phyloP scores from a whole-genome alignment of 2,888 invertebrate species.

The Petrolisthes cinctipes region DNA sequence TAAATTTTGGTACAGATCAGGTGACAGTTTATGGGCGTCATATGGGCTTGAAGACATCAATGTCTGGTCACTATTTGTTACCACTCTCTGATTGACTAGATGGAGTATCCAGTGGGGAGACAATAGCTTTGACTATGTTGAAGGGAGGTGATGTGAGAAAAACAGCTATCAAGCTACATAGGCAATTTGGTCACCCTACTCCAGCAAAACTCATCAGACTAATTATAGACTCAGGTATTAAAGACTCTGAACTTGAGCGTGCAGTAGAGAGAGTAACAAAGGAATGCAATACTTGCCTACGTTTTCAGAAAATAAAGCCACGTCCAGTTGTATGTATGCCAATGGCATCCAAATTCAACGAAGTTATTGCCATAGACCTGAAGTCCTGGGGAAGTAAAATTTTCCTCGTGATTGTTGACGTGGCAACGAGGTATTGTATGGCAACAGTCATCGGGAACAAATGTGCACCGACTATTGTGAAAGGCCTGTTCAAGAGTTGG shows the following conservation, averaged over 20 bases:
- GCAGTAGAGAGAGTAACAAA: not conserved
- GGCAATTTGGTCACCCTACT: not conserved
- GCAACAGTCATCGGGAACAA: slow-evolving; percentile 9
- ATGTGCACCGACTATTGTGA: slow-evolving; percentile 12
- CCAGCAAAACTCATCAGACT: not conserved
- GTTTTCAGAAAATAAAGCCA: slow-evolving; percentile 11
- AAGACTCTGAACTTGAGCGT: not conserved
- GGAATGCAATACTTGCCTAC: too few species aligned
- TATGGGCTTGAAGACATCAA: not conserved
- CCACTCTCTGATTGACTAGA: slow-evolving; percentile 7
- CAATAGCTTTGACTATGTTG: not conserved
- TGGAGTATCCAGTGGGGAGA: not conserved
- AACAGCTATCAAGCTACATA: slow-evolving; percentile 2
- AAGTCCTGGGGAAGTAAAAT: not conserved
- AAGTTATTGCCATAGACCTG: slow-evolving; percentile 18
- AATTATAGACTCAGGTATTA: not conserved
- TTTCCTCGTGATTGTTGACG: slow-evolving; percentile 5
- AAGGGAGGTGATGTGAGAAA: not conserved
- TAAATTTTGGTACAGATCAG: slow-evolving; percentile 14
- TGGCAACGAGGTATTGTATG: slow-evolving; percentile 1
- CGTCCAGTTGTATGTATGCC: slow-evolving; percentile 6
- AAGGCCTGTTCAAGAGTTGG: slow-evolving; percentile 14
- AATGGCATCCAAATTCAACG: too few species aligned
- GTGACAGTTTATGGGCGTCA: slow-evolving; percentile 11
- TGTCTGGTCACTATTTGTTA: slow-evolving; percentile 10